Percentiles rank a stretch among this genome's conserved stretches.
Evolutionary conservation across 2,113 vertebrate species (phyloP).

Genomic region (Dicentrarchus labrax): DNA sequence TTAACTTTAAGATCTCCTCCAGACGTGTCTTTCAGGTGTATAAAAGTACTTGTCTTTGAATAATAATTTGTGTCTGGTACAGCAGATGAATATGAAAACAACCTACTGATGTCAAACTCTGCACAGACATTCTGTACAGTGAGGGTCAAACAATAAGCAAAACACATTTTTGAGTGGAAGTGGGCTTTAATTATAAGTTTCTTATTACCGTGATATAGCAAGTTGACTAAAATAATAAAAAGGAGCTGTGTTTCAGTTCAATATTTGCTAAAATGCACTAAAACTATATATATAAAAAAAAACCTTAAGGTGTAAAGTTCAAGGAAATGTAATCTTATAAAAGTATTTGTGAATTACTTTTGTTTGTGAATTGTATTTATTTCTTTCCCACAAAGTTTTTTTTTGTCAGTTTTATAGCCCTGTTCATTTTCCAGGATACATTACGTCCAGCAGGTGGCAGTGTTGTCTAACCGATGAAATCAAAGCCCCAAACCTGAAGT

Average conservation of each 20-base stretch:
- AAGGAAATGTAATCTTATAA: background rate
- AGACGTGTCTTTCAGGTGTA: background rate
- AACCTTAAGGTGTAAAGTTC: background rate
- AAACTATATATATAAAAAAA: background rate
- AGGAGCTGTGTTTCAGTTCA: background rate
- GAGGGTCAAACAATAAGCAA: background rate
- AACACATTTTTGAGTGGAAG: background rate
- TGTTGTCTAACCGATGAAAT: constrained; percentile 66
- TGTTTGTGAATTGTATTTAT: background rate
- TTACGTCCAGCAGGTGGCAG: constrained; percentile 72
- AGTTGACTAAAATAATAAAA: background rate
- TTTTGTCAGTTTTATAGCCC: background rate
- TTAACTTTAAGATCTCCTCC: background rate
- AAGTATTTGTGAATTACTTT: background rate
- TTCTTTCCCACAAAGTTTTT: too few species aligned
- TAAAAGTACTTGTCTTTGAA: background rate
- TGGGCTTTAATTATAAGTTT: background rate
- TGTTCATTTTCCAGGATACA: background rate
- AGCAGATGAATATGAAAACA: background rate
- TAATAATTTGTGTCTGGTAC: background rate
- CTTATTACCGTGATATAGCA: background rate
- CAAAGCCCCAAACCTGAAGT: background rate
- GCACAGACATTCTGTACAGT: background rate
- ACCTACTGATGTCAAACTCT: background rate
- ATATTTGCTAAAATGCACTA: background rate